These are phyloP conservation scores for Neodiprion virginianus DNA, from an alignment of 1,140 invertebrate genomes.

Conservation along the genomic window DNA sequence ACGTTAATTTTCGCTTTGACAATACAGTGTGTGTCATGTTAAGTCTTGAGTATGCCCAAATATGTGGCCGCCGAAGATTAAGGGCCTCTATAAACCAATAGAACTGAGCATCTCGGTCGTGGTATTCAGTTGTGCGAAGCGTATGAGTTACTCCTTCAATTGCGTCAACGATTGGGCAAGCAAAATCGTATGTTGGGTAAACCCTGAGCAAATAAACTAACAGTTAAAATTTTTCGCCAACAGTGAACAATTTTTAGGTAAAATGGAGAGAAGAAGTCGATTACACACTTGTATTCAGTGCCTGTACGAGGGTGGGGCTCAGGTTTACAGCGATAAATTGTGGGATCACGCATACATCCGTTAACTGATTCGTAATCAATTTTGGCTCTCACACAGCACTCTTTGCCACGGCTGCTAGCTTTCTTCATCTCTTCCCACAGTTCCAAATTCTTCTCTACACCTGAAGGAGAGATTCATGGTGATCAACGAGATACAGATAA, in stretches of 20 bases:
- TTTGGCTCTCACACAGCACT: constrained; percentile 95
- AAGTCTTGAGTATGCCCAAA: constrained; percentile 92
- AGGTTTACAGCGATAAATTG: constrained; percentile 98
- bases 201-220: constrained; percentile 70
- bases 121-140: constrained; percentile 97
- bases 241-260: constrained; percentile 13
- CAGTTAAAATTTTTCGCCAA: constrained; percentile 21
- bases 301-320: constrained; percentile 94
- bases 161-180: constrained; percentile 98
- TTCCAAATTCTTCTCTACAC: constrained; percentile 83
- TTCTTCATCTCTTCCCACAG: constrained; percentile 97
- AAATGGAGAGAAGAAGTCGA: background rate
- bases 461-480: constrained; percentile 60
- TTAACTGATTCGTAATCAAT: constrained; percentile 97
- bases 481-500: constrained; percentile 26
- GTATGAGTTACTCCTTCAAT: constrained; percentile 98
- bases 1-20: constrained; percentile 96
- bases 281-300: constrained; percentile 90
- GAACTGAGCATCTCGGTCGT: constrained; percentile 97
- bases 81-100: constrained; percentile 95
- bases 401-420: constrained; percentile 78
- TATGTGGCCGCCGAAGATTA: constrained; percentile 86
- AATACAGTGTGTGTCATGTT: constrained; percentile 98
- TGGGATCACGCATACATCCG: constrained; percentile 98
- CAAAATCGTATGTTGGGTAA: constrained; percentile 99